Percentiles rank a stretch among this genome's conserved stretches.
Evolutionary conservation across 2,888 invertebrate genomes (phyloP).

Genomic region (Ophonus ardosiacus): DNA sequence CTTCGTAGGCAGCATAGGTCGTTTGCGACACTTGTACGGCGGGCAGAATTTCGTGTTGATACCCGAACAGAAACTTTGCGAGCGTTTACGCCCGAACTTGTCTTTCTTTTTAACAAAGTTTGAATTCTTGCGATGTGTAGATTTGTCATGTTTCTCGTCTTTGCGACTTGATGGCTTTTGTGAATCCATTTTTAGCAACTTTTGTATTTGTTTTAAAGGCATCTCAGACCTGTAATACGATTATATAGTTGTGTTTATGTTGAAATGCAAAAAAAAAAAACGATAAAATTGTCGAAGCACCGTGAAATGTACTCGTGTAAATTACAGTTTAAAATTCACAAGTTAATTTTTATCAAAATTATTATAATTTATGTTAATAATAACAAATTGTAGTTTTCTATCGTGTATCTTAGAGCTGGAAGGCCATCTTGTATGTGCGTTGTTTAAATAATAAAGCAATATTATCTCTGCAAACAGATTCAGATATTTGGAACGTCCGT

Average conservation of each 20-base stretch:
- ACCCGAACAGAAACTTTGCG: conserved; percentile 82
- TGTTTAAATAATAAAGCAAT: conserved; percentile 29
- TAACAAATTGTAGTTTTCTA: background rate
- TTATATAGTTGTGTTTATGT: conserved; percentile 12
- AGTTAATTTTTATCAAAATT: conserved; percentile 18
- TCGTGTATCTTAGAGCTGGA: conserved; percentile 16
- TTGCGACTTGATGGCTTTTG: conserved; percentile 51
- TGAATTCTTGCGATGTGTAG: conserved; percentile 36
- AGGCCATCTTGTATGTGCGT: conserved; percentile 38
- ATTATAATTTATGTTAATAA: conserved; percentile 6
- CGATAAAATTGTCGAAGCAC: background rate
- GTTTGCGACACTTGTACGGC: conserved; percentile 84
- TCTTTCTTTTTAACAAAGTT: conserved; percentile 71
- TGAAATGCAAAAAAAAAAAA: conserved; percentile 21
- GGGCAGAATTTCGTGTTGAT: conserved; percentile 85
- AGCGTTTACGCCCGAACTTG: conserved; percentile 81
- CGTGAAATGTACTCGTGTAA: background rate
- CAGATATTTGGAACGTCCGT: background rate
- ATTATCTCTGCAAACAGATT: background rate
- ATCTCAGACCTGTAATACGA: conserved; percentile 50
- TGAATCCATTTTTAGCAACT: conserved; percentile 56
- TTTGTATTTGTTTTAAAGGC: conserved; percentile 57
- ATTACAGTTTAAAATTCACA: conserved; percentile 24
- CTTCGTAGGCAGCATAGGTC: conserved; percentile 92
- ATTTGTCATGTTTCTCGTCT: conserved; percentile 54